These are phyloP conservation scores for Philaethria dido DNA, from an alignment of 2,888 invertebrate genomes.

Conservation along the genomic window DNA sequence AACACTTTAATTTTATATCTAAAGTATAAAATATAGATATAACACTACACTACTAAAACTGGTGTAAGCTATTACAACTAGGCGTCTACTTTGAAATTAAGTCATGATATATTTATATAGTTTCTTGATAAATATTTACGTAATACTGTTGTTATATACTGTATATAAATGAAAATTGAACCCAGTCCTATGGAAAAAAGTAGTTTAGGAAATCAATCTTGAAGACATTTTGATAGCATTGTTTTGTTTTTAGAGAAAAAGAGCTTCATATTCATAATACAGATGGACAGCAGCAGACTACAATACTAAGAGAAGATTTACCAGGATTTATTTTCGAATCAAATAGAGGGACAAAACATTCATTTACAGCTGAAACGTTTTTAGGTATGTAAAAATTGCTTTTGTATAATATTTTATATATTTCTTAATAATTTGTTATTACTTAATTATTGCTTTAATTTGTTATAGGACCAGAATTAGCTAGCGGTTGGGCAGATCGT, in stretches of 20 bases:
- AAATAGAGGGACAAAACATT: constrained; percentile 97
- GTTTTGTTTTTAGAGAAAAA: constrained; percentile 84
- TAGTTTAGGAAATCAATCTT: too few relatives aligned
- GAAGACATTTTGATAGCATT: background rate
- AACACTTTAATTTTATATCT: background rate
- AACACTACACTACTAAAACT: too few relatives aligned
- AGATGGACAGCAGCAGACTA: constrained; percentile 96
- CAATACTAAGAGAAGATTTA: constrained; percentile 95
- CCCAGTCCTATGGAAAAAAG: background rate
- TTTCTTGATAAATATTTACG: too few relatives aligned
- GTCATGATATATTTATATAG: too few relatives aligned
- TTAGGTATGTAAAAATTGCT: constrained; percentile 86
- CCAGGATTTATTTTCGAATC: constrained; percentile 99
- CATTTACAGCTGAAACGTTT: constrained; percentile 97
- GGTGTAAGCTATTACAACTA: too few relatives aligned
- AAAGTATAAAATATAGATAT: too few relatives aligned
- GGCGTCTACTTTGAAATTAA: too few relatives aligned
- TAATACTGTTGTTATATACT: too few relatives aligned
- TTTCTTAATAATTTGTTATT: background rate
- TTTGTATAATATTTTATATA: constrained; percentile 80
- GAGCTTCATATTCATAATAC: constrained; percentile 97
- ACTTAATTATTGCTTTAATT: background rate
- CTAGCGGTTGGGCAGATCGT: constrained; percentile 75
- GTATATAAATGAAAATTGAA: too few relatives aligned
- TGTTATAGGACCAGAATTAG: constrained; percentile 70